Conservation (phyloP, 2,113 vertebrate genomes). For the Miniopterus natalensis region DNA sequence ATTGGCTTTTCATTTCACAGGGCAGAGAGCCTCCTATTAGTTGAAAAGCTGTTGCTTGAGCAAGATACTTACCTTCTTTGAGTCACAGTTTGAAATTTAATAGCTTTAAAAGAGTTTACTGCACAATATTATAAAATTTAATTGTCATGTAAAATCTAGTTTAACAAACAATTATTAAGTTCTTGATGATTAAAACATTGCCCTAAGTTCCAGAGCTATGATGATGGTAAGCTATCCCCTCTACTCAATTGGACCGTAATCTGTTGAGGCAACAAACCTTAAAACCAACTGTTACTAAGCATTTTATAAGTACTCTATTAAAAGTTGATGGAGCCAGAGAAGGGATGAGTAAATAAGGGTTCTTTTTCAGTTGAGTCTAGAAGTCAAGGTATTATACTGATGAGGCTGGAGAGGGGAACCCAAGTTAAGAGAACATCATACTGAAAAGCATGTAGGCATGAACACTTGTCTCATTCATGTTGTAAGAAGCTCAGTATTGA, state of each 20-base stretch:
- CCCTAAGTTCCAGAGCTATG: neutral
- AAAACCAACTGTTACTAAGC: conserved; percentile 20
- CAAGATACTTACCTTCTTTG: neutral
- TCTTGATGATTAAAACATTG: neutral
- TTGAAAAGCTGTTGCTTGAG: neutral
- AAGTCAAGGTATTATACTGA: neutral
- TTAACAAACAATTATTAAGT: neutral
- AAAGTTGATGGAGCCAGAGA: neutral
- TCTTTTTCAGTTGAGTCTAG: neutral
- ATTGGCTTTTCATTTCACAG: neutral
- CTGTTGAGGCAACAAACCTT: neutral
- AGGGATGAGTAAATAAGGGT: neutral
- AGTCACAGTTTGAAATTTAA: conserved; percentile 44
- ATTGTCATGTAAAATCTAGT: neutral
- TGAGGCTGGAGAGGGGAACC: neutral
- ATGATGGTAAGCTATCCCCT: neutral
- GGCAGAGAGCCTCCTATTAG: neutral
- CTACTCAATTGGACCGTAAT: neutral
- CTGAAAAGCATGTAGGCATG: neutral
- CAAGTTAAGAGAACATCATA: neutral
- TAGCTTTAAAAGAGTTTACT: conserved; percentile 48
- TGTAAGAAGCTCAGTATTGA: neutral
- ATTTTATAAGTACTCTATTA: neutral
- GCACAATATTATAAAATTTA: neutral
- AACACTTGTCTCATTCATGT: neutral